phyloP scores from a whole-genome alignment of 2,888 invertebrate species.

The Mycogona germanica region DNA sequence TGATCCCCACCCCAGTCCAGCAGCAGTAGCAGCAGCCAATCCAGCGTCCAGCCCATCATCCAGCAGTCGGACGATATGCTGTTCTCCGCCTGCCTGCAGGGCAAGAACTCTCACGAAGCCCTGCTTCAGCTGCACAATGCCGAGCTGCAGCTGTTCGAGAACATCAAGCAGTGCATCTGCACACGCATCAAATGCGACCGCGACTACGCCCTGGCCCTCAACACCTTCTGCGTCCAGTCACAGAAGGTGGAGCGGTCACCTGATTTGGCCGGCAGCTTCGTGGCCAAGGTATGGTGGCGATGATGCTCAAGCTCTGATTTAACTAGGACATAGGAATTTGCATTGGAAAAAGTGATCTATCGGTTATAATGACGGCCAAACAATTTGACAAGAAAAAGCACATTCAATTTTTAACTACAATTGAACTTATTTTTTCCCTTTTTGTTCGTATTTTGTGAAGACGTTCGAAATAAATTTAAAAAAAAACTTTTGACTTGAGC shows the following conservation, averaged over 20 bases:
- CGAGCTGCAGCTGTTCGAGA: slow-evolving; percentile 80
- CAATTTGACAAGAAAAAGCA: too few relatives aligned
- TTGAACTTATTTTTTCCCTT: not conserved
- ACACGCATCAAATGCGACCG: slow-evolving; percentile 82
- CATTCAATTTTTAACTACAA: too few relatives aligned
- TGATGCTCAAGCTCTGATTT: too few relatives aligned
- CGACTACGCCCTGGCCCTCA: slow-evolving; percentile 67
- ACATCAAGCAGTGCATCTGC: slow-evolving; percentile 73
- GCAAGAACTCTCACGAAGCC: slow-evolving; percentile 81
- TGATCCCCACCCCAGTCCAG: too few relatives aligned
- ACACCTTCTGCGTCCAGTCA: slow-evolving; percentile 30
- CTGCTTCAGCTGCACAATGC: slow-evolving; percentile 81
- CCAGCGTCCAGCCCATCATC: too few relatives aligned
- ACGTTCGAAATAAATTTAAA: not conserved
- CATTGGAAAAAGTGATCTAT: too few relatives aligned
- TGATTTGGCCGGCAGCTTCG: slow-evolving; percentile 24
- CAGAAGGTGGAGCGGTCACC: slow-evolving; percentile 28
- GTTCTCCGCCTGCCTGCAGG: slow-evolving; percentile 74
- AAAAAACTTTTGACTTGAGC: not conserved
- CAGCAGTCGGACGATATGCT: too few relatives aligned
- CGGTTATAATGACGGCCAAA: too few relatives aligned
- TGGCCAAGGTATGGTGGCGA: slow-evolving; percentile 24
- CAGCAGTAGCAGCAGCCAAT: too few relatives aligned
- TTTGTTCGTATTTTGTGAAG: not conserved
- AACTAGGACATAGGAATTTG: too few relatives aligned